Conservation (phyloP, 2,888 invertebrate genomes). For the Conistra vaccinii region DNA sequence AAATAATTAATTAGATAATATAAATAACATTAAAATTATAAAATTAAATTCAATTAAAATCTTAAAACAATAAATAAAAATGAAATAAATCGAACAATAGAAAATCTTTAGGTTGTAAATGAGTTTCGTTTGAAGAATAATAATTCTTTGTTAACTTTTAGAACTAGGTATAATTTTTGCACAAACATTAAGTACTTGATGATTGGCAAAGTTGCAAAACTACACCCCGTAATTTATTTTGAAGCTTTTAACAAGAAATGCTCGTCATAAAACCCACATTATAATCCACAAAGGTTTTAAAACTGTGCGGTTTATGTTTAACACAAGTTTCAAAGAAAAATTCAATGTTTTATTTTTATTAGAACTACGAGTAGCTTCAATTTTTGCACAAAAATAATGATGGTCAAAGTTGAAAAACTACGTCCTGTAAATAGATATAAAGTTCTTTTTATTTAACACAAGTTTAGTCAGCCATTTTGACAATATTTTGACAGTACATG, state of each 20-base stretch:
- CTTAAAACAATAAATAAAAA: no score
- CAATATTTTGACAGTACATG: background rate
- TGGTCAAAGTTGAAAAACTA: background rate
- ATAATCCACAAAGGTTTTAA: no score
- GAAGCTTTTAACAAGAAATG: background rate
- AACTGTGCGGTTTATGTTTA: background rate
- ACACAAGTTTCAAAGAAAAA: background rate
- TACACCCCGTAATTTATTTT: background rate
- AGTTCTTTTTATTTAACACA: background rate
- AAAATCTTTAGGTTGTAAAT: background rate
- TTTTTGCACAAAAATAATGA: background rate
- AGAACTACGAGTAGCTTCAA: background rate
- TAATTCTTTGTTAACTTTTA: background rate
- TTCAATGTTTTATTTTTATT: background rate
- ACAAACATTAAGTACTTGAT: background rate
- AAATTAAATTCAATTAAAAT: no score
- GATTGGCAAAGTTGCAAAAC: background rate
- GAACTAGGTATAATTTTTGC: background rate
- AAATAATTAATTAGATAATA: no score
- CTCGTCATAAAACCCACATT: background rate
- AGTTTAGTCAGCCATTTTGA: background rate
- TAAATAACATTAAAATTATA: no score
- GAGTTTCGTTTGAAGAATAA: background rate
- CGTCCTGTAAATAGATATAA: background rate
- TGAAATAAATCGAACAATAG: background rate